Conservation (phyloP, 2,888 invertebrate genomes). For the Orthonevra nobilis region DNA sequence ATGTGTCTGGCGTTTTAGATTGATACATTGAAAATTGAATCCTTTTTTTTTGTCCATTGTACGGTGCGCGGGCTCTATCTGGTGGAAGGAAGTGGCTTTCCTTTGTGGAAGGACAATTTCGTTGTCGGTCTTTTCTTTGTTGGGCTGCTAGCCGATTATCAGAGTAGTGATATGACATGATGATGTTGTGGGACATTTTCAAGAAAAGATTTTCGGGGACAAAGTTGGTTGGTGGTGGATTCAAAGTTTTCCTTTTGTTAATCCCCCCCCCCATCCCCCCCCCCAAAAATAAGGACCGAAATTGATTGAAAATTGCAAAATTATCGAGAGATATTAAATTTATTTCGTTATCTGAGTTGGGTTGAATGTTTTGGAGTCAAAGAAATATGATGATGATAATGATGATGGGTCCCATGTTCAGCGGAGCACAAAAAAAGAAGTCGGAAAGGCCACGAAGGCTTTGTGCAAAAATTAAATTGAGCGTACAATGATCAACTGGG, state of each 20-base stretch:
- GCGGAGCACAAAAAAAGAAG: too few species aligned
- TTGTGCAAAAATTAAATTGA: conserved; percentile 32
- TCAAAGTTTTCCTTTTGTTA: too few species aligned
- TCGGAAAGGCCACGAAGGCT: background rate
- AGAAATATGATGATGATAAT: conserved; percentile 30
- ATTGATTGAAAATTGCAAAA: conserved; percentile 67
- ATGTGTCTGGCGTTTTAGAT: conserved; percentile 67
- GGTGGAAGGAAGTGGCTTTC: conserved; percentile 67
- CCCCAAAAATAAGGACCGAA: too few species aligned
- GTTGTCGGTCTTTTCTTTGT: conserved; percentile 4
- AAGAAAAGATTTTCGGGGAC: conserved; percentile 34
- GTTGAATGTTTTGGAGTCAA: conserved; percentile 51
- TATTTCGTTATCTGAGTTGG: conserved; percentile 47
- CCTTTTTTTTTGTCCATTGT: conserved; percentile 57
- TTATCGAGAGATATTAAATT: conserved; percentile 61
- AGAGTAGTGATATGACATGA: conserved; percentile 48
- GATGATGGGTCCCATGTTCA: too few species aligned
- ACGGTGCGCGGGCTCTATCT: conserved; percentile 55
- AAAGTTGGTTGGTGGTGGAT: background rate
- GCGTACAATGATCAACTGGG: conserved; percentile 45
- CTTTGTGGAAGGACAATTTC: conserved; percentile 40
- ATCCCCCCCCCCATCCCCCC: too few species aligned
- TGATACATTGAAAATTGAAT: conserved; percentile 70
- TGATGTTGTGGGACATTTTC: conserved; percentile 53
- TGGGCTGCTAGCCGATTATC: background rate